These are phyloP conservation scores for Eurystomus gularis DNA, from an alignment of 2,113 vertebrate species.

Conservation along the genomic window DNA sequence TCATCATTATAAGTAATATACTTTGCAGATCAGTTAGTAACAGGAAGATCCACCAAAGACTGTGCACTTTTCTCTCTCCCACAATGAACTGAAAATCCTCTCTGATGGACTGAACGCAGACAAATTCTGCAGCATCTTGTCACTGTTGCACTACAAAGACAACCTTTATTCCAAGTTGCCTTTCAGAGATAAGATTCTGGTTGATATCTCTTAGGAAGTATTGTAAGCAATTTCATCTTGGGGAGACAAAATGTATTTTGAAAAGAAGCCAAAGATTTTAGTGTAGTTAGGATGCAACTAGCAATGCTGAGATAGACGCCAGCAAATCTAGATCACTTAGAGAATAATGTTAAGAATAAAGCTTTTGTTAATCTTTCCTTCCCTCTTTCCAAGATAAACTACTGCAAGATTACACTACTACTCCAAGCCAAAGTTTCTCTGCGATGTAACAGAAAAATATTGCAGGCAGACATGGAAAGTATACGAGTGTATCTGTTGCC, in stretches of 20 bases:
- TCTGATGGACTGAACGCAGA: neutral
- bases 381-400: neutral
- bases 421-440: neutral
- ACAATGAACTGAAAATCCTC: neutral
- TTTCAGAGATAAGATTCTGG: neutral
- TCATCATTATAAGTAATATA: neutral
- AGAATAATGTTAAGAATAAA: neutral
- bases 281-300: neutral
- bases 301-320: neutral
- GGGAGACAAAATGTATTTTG: neutral
- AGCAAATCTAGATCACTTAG: neutral
- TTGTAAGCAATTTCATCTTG: neutral
- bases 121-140: neutral
- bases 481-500: neutral
- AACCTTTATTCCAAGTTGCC: neutral
- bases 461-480: neutral
- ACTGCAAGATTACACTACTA: neutral
- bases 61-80: neutral
- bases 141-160: neutral
- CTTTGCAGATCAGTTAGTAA: neutral
- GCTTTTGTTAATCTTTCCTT: neutral
- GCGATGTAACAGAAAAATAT: neutral
- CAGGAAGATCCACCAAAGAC: neutral
- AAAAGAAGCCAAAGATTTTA: neutral
- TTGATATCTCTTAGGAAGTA: neutral